Evolutionary conservation across 2,888 invertebrate genomes (phyloP).

Genomic region (Clostera curtula): DNA sequence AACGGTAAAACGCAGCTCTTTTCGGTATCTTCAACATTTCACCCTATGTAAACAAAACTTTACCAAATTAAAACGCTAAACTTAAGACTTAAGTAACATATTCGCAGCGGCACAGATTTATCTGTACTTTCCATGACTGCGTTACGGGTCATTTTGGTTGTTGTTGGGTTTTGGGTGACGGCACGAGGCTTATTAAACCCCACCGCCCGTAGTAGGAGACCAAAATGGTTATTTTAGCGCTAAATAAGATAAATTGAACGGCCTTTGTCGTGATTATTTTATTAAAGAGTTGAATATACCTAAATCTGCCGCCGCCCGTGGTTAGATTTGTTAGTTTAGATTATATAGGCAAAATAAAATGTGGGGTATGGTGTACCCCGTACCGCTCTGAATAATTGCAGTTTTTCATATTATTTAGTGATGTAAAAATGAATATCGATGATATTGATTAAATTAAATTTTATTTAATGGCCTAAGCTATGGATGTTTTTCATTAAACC

Average conservation of each 20-base stretch:
- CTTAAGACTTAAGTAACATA: too few relatives aligned
- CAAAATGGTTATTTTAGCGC: not conserved
- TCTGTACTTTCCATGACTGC: too few relatives aligned
- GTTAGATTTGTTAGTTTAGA: constrained; percentile 6
- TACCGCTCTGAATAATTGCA: constrained; percentile 7
- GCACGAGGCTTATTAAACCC: too few relatives aligned
- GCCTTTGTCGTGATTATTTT: not conserved
- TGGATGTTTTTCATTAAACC: constrained; percentile 4
- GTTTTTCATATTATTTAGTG: constrained; percentile 6
- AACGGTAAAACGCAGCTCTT: too few relatives aligned
- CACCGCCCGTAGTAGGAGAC: too few relatives aligned
- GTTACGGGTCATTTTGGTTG: too few relatives aligned
- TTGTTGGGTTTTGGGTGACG: too few relatives aligned
- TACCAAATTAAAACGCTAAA: too few relatives aligned
- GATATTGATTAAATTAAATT: constrained; percentile 3
- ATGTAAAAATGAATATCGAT: constrained; percentile 6
- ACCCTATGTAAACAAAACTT: too few relatives aligned
- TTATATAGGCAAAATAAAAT: constrained; percentile 7
- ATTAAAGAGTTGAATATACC: not conserved
- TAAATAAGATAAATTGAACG: not conserved
- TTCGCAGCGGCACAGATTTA: too few relatives aligned
- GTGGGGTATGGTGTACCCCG: constrained; percentile 5
- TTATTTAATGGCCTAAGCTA: not conserved
- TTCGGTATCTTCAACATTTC: too few relatives aligned
- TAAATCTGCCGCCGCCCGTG: constrained; percentile 6